Evolutionary conservation across 2,113 vertebrate genomes (phyloP).

Genomic region (Ciconia stormi): DNA sequence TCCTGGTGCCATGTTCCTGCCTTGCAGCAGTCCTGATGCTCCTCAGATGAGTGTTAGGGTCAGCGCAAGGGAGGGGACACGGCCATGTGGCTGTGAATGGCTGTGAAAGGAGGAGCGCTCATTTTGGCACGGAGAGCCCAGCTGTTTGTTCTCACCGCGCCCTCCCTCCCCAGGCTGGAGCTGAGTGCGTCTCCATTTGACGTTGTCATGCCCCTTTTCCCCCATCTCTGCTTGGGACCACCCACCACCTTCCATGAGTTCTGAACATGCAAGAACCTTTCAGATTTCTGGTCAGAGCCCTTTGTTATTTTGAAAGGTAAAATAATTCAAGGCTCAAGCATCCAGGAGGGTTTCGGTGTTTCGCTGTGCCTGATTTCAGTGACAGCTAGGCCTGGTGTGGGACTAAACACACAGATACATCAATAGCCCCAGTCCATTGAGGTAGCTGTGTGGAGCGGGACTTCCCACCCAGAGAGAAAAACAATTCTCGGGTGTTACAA

Average conservation of each 20-base stretch:
- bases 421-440: background rate
- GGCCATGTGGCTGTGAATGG: background rate
- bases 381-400: background rate
- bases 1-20: background rate
- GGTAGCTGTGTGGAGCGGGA: background rate
- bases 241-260: background rate
- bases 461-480: background rate
- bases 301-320: background rate
- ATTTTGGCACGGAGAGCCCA: background rate
- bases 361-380: background rate
- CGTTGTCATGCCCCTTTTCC: background rate
- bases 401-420: background rate
- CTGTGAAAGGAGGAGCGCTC: background rate
- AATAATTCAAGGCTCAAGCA: background rate
- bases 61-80: background rate
- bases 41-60: background rate
- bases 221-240: background rate
- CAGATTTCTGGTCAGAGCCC: background rate
- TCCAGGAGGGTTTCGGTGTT: background rate
- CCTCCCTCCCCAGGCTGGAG: background rate
- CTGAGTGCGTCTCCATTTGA: background rate
- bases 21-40: background rate
- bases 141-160: background rate
- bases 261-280: background rate
- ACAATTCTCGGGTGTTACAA: background rate